Evolutionary conservation across 2,797 vertebrate genomes (phyloP).

Genomic region (Macropus fuliginosus): DNA sequence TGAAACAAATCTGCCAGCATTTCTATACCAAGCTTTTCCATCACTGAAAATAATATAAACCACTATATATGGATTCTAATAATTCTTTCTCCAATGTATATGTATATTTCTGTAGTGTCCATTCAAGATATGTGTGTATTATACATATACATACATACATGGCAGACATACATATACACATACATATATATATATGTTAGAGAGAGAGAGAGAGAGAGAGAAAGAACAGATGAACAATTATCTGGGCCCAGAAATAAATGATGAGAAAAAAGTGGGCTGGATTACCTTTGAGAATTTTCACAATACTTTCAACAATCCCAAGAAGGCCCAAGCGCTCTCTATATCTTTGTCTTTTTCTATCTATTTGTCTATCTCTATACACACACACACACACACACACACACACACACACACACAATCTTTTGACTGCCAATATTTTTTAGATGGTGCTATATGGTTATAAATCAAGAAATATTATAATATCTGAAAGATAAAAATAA

Average conservation of each 20-base stretch:
- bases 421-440: neutral
- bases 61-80: neutral
- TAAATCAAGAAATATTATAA: neutral
- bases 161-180: no score
- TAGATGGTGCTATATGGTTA: neutral
- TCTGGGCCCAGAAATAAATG: neutral
- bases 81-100: neutral
- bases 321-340: neutral
- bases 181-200: no score
- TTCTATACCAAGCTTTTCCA: neutral
- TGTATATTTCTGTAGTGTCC: no score
- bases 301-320: neutral
- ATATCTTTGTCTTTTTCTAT: neutral
- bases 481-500: neutral
- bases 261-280: neutral
- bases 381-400: neutral
- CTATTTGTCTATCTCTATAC: neutral
- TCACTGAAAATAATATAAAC: neutral
- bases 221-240: neutral
- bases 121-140: neutral
- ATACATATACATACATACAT: no score
- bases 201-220: neutral
- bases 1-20: neutral
- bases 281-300: neutral
- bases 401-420: neutral